phyloP scores from a whole-genome alignment of 1,140 invertebrate species.

The Stratiolaelaps scimitus region DNA sequence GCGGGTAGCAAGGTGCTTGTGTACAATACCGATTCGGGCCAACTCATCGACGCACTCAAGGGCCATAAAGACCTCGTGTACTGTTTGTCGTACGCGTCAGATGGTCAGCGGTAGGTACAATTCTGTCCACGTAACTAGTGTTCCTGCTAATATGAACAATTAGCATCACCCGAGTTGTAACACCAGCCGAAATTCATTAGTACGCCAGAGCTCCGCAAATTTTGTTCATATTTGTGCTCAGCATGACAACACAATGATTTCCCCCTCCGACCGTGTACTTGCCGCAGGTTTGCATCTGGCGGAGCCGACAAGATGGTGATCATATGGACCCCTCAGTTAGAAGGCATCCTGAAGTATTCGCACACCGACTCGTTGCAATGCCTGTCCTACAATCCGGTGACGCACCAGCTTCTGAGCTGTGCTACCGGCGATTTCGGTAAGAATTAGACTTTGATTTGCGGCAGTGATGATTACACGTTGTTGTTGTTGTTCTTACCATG shows the following conservation, averaged over 20 bases:
- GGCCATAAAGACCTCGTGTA: conserved; percentile 90
- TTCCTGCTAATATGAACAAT: no score
- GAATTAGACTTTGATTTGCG: conserved; percentile 30
- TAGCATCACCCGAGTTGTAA: no score
- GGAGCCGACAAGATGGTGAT: conserved; percentile 94
- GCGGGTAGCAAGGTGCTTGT: conserved; percentile 82
- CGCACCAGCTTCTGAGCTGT: conserved; percentile 80
- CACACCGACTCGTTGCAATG: conserved; percentile 93
- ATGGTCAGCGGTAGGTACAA: conserved; percentile 65
- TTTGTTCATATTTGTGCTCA: no score
- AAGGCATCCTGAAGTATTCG: conserved; percentile 90
- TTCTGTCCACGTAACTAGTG: no score
- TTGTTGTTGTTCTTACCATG: background rate
- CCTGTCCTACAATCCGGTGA: conserved; percentile 82
- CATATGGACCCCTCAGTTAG: conserved; percentile 91
- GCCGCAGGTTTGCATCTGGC: conserved; percentile 70
- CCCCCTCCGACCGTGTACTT: no score
- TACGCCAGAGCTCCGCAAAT: no score
- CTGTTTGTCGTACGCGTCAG: conserved; percentile 76
- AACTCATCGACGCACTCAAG: conserved; percentile 76
- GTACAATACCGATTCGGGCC: conserved; percentile 80
- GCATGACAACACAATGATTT: no score
- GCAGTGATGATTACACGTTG: no score
- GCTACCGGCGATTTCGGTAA: conserved; percentile 77
- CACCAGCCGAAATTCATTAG: no score